Base-by-base conservation (phyloP, 2,797 vertebrate species). In the Sebastes nivosus region DNA sequence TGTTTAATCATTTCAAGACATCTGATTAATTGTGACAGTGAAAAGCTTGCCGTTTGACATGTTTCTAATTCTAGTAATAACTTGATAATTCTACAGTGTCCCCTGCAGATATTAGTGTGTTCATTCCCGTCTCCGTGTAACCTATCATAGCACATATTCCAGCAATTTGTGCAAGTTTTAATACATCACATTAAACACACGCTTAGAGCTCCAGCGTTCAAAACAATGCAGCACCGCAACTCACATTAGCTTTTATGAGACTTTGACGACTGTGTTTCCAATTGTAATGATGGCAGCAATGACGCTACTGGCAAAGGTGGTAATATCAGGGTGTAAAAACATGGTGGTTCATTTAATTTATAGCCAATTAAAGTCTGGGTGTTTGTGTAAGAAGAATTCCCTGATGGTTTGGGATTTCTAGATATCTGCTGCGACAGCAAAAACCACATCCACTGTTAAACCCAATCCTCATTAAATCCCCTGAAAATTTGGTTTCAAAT, bases 131-230 rank as follows among this genome's bases (percentile, higher is more conserved):
- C 24, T 61, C 25, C 22, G 9, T 54, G 38, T 57, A 67, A 22
- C 4, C n/a, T 29, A 63, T 60, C 30, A 22, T 20, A 14, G 38
- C 34, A 66, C 65, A 55, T 66, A 52, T 69, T 70, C 6, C 29
- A 54, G 29, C 29, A 69, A 46, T 63, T 42, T 63, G 36, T 46
- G 30, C 73, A 34, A 1, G 67, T 22, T 58, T 75, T 58, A 81
- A 69, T 64, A 57, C 10, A 22, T 69, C 65, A 67, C 59, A 87
- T 74, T 77, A 80, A 82, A 76, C 50, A 50, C 32, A 81, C 11
- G 46, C 24, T 72, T 22, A n/a, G 14, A 67, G 57, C 36, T 22
- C 24, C 5, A 27, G 24, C 8, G 27, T 36, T 63, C 12, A 55
- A 57, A 80, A 65, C 38, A 75, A 46, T 7, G 20, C 57, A 59